Evolutionary conservation across 2,888 invertebrate species (phyloP).

Genomic region (Caenorhabditis afra): DNA sequence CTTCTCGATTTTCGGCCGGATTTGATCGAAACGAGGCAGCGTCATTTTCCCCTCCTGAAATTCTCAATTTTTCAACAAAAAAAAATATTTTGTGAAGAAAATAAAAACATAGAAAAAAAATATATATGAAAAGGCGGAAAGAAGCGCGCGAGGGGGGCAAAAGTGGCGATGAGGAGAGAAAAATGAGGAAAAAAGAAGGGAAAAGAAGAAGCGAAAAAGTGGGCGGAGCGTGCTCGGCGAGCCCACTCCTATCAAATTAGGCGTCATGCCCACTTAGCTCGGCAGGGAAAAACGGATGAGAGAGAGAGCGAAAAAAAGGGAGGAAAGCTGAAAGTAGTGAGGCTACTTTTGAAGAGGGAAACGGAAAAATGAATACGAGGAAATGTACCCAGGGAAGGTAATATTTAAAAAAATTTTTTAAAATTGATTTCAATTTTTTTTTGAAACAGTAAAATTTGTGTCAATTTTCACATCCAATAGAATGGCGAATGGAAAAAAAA

Average conservation of each 20-base stretch:
- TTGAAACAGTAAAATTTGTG: not conserved
- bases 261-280: not conserved
- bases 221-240: conserved; percentile 1
- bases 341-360: no score
- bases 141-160: no score
- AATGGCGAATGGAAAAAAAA: conserved; percentile 6
- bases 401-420: not conserved
- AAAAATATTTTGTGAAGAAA: no score
- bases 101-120: not conserved
- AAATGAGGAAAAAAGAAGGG: not conserved
- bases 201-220: not conserved
- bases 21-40: conserved; percentile 58
- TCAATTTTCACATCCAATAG: no score
- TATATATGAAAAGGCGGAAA: no score
- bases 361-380: no score
- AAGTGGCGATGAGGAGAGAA: not conserved
- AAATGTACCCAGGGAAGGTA: not conserved
- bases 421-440: not conserved
- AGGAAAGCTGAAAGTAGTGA: no score
- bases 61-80: no score
- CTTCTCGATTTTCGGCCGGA: conserved; percentile 64
- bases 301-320: no score
- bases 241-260: conserved; percentile 7
- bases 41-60: conserved; percentile 42
- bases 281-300: no score